Evolutionary conservation across 2,888 invertebrate species (phyloP).

Genomic region (Drosophila lacicola): DNA sequence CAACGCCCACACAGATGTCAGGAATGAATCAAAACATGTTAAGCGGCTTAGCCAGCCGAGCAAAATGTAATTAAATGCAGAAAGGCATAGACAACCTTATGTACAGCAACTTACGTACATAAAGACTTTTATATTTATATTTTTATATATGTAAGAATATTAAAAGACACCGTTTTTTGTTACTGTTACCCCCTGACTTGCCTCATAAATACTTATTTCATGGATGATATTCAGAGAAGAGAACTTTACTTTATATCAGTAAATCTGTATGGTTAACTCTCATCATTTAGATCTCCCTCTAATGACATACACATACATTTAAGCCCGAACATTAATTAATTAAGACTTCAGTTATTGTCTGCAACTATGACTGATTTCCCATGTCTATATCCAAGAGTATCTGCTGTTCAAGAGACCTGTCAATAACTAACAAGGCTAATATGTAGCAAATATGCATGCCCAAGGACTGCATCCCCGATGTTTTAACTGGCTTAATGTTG

Average conservation of each 20-base stretch:
- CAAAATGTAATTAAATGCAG: constrained; percentile 57
- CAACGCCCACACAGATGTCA: constrained; percentile 46
- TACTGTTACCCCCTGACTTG: constrained; percentile 1
- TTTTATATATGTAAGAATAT: background rate
- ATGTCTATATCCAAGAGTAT: background rate
- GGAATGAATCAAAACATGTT: constrained; percentile 47
- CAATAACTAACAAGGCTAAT: constrained; percentile 2
- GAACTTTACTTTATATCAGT: background rate
- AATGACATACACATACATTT: background rate
- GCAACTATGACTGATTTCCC: constrained; percentile 11
- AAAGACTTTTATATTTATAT: background rate
- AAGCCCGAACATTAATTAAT: constrained; percentile 31
- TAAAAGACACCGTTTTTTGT: background rate
- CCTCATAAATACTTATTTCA: constrained; percentile 3
- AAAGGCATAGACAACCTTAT: constrained; percentile 9
- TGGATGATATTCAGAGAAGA: background rate
- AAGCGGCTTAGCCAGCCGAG: constrained; percentile 41
- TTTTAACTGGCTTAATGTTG: background rate
- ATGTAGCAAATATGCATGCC: background rate
- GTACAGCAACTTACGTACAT: background rate
- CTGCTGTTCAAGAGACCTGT: constrained; percentile 2
- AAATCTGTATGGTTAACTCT: background rate
- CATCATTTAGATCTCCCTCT: background rate
- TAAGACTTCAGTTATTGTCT: constrained; percentile 34
- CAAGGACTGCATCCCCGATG: background rate